Percentiles rank a stretch among this genome's conserved stretches.
Conservation (phyloP, 1,140 invertebrate species). For the Pogonognathellus flavescens region DNA sequence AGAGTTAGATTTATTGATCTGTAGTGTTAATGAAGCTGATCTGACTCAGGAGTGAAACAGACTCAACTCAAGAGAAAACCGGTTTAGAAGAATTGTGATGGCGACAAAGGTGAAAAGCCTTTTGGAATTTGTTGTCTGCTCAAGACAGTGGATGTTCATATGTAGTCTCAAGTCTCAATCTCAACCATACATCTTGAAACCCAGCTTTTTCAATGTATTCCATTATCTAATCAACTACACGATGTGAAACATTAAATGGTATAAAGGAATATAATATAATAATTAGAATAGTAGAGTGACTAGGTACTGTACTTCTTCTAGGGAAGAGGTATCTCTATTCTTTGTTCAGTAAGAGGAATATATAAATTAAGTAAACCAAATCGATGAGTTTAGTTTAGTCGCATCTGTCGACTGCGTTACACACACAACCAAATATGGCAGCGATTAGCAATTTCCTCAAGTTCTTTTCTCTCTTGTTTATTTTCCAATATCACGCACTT, state of each 20-base stretch:
- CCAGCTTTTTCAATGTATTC: not conserved
- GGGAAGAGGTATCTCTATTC: not conserved
- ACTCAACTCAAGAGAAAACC: constrained; percentile 28
- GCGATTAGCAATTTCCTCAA: not conserved
- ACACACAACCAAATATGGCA: constrained; percentile 2
- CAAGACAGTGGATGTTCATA: too few species aligned
- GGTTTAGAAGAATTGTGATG: not conserved
- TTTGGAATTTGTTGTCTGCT: not conserved
- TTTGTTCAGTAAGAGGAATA: not conserved
- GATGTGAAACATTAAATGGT: not conserved
- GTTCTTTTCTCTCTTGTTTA: not conserved
- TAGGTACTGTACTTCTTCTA: not conserved
- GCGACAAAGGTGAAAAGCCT: not conserved
- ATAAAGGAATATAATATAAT: not conserved
- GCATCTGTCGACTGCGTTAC: constrained; percentile 1
- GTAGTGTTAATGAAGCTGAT: constrained; percentile 36
- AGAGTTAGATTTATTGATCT: not conserved
- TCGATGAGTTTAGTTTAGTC: not conserved
- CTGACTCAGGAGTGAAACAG: constrained; percentile 23
- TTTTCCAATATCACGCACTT: not conserved
- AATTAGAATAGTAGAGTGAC: constrained; percentile 30
- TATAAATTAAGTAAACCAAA: not conserved
- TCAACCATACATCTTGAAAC: too few species aligned
- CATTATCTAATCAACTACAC: constrained; percentile 4
- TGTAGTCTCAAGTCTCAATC: too few species aligned